These are phyloP conservation scores for Psilopogon haemacephalus DNA, from an alignment of 2,113 vertebrate species.

Conservation along the genomic window DNA sequence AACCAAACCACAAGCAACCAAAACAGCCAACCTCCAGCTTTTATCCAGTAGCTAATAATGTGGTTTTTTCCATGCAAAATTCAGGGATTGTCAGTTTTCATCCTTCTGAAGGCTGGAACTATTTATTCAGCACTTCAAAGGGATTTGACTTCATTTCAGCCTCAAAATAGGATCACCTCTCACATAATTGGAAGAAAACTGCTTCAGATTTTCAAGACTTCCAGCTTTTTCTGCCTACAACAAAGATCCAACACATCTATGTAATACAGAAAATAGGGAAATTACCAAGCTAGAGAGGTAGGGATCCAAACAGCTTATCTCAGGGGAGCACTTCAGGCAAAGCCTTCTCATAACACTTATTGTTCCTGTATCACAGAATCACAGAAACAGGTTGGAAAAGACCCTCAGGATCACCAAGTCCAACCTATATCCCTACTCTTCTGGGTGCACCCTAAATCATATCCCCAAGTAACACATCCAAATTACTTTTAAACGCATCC, in stretches of 20 bases:
- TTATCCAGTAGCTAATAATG: not conserved
- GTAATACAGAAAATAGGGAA: not conserved
- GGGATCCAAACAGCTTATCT: not conserved
- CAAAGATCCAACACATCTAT: not conserved
- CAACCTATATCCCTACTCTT: no score
- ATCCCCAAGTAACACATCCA: no score
- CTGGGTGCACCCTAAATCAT: no score
- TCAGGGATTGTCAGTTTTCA: not conserved
- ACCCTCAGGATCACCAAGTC: no score
- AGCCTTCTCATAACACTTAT: not conserved
- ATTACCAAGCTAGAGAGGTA: not conserved
- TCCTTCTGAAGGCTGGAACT: not conserved
- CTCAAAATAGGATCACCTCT: not conserved
- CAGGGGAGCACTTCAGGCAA: not conserved
- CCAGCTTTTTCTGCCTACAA: not conserved
- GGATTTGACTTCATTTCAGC: not conserved
- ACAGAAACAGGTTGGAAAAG: no score
- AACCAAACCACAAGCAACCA: no score
- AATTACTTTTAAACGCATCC: no score
- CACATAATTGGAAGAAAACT: not conserved
- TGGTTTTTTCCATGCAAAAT: not conserved
- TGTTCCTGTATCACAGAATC: not conserved
- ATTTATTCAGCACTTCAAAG: constrained; percentile 35
- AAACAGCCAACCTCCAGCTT: not conserved
- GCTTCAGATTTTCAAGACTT: not conserved